Evolutionary conservation across 2,888 invertebrate genomes (phyloP), one percentile per base, ranked within the genome.

Genomic region (Bedellia somnulentella): DNA sequence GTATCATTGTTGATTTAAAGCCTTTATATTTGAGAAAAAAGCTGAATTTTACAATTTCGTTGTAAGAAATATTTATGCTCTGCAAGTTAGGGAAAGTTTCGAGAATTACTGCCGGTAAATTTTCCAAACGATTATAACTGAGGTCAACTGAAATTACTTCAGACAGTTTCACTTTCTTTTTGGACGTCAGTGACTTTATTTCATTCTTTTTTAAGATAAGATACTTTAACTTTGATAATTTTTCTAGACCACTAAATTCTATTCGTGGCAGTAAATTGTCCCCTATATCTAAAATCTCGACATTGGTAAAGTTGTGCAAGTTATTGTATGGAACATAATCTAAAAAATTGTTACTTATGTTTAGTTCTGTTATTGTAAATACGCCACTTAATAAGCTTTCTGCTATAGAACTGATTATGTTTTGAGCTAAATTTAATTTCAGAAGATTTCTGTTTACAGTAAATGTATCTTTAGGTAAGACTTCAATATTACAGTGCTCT

Each of bases 301-400:
- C 63, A 5, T 82, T 80, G 24, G 86, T 83, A 34, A 88, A 78
- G 49, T 90, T 89, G 37, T 83, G 70, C 15, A 92, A 71, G 1
- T 86, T 83, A 15, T 84, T 83, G 53, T 91, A 89, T 0, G 92
- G 92, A 37, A 91, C 79, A 34, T 86, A 85, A 30, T 81, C 78
- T 37, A 93, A 82, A 35, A 79, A 77, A 50, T 92, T 92, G 21
- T 83, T 82, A 40, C 85, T 84, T 16, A 92, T 70, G 45, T 83
- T 85, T 26, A 92, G 67, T 48, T 90, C 90, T 40, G 85, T 82
- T 37, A 92, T 75, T 4, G 82, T 80, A 46, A 85, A 87, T 30
- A 86, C 63, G 2, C 80, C 78, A 35, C 80, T 73, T 49, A 92
- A 88, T 10, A 88, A 63, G 32, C 79, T 80, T 33, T 81, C 73